These are phyloP conservation scores for Lasioglossum albipes DNA, from an alignment of 1,140 invertebrate genomes.

Conservation along the genomic window DNA sequence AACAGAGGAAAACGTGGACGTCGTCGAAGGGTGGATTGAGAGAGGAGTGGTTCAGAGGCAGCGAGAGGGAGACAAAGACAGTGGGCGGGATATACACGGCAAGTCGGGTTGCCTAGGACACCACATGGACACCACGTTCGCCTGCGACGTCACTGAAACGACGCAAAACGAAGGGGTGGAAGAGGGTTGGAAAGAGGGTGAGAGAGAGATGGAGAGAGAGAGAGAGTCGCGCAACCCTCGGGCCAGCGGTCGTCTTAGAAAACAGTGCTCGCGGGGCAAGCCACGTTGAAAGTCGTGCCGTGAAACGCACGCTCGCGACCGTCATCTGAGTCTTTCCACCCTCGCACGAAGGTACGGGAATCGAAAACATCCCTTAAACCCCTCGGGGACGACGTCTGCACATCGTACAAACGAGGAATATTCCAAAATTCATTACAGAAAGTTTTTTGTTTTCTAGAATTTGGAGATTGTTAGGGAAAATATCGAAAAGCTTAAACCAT, in stretches of 20 bases:
- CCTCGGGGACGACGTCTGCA: no score
- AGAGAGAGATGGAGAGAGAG: conserved; percentile 43
- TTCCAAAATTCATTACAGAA: no score
- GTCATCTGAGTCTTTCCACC: background rate
- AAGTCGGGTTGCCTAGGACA: conserved; percentile 61
- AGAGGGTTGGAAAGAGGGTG: background rate
- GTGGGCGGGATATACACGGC: conserved; percentile 20
- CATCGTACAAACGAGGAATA: no score
- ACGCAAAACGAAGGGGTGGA: no score
- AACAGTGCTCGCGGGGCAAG: conserved; percentile 54
- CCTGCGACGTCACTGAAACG: conserved; percentile 43
- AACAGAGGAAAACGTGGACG: background rate
- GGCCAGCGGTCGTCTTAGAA: conserved; percentile 34
- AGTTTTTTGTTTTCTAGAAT: no score
- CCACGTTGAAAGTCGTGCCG: conserved; percentile 45
- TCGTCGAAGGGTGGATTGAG: background rate
- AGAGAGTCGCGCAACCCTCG: conserved; percentile 47
- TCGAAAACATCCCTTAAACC: background rate
- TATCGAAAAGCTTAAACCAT: no score
- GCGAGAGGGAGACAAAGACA: background rate
- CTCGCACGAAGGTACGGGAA: conserved; percentile 18
- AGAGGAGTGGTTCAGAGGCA: background rate
- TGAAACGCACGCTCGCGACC: conserved; percentile 26
- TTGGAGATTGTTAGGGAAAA: no score
- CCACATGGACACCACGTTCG: conserved; percentile 52